Evolutionary conservation across 2,797 vertebrate species (phyloP), one percentile per base, ranked within the genome.

Genomic region (Erithacus rubecula): DNA sequence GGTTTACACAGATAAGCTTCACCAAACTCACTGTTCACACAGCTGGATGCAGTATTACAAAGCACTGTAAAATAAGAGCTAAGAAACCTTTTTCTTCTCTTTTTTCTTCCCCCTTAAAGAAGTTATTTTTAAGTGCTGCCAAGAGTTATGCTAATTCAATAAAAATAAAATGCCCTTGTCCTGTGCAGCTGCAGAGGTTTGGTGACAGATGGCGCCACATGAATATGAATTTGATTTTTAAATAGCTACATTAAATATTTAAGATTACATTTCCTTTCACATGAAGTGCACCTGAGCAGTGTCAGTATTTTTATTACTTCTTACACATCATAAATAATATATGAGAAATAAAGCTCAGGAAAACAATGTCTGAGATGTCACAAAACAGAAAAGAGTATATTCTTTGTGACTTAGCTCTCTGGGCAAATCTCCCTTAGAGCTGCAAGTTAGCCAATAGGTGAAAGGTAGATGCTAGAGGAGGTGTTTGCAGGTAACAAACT

Each of bases 121-220:
- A 52, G 3, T 44, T 34, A 30, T 62, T 60, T 58, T 39, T 16
- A 49, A 60, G 18, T 24, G 8, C 11, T 64, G 16, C 44, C 21
- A 12, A 37, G 32, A 8, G 8, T 63, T 43, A 7, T 1, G 8
- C 12, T 43, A 22, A 15, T 14, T 49, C 34, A 32, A 29, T 23
- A 17, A 29, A 32, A 41, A 19, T 11, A 43, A 41, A 19, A 19
- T 3, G 6, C 12, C 9, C 3, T 10, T 24, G 74, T 14, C 65
- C 30, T 21, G 29, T 69, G 91, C 94, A 84, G 71, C 46, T 92
- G 14, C 91, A 23, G 41, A 46, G 26, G 2, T 16, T 36, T 24
- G 46, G 34, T 41, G 89, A 43, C 11, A 96, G 96, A 74, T 95
- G 95, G 96, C 95, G 87, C 94, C 52, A 29, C 3, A 6, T 2